Evolutionary conservation across 2,888 invertebrate genomes (phyloP).

Genomic region (Gisinianus flammeolus): DNA sequence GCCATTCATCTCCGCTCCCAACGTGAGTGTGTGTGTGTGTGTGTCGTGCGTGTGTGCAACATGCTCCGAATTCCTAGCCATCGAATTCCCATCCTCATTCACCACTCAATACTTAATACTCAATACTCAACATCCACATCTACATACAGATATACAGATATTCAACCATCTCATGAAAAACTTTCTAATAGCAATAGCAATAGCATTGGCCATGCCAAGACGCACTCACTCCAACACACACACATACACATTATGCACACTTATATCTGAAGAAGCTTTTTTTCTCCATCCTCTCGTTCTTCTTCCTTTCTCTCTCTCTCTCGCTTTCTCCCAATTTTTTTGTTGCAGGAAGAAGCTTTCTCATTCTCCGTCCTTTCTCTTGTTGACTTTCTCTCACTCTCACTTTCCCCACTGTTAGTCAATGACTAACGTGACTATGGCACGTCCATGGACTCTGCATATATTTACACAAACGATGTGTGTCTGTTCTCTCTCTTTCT

Average conservation of each 20-base stretch:
- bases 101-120: conserved; percentile 23
- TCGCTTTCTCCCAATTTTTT: not conserved
- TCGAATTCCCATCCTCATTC: conserved; percentile 24
- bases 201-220: not conserved
- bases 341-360: not conserved
- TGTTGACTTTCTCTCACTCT: conserved; percentile 5
- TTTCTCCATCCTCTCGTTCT: too few relatives aligned
- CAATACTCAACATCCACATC: not conserved
- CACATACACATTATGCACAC: not conserved
- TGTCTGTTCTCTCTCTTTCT: not conserved
- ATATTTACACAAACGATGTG: not conserved
- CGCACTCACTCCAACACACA: not conserved
- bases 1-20: conserved; percentile 32
- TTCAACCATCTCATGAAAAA: not conserved
- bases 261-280: too few relatives aligned
- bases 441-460: too few relatives aligned
- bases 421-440: too few relatives aligned
- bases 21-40: too few relatives aligned
- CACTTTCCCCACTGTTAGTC: conserved; percentile 4
- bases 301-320: too few relatives aligned
- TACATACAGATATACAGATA: not conserved
- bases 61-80: conserved; percentile 40
- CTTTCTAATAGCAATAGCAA: not conserved
- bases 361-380: not conserved
- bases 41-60: conserved; percentile 22